These are phyloP conservation scores for Eulemur albifrons DNA, from an alignment of 2,797 vertebrate species.

Conservation along the genomic window DNA sequence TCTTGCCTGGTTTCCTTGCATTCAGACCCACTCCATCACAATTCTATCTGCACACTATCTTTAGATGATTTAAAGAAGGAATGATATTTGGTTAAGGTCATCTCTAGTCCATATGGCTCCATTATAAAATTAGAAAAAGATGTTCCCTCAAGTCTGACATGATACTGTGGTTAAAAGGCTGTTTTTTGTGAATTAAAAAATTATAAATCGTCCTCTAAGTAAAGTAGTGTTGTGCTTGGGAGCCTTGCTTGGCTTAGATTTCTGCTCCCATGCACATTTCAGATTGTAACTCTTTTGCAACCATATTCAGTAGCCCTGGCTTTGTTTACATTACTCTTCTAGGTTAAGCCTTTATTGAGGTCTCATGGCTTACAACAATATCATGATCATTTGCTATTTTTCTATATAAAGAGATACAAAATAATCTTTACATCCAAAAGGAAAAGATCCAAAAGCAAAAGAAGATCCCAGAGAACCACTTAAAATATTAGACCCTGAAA, in stretches of 20 bases:
- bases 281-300: neutral
- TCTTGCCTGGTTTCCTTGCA: too few relatives aligned
- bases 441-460: neutral
- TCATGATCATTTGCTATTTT: neutral
- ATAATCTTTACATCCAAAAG: neutral
- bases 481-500: neutral
- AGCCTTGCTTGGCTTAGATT: neutral
- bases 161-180: too few relatives aligned
- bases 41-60: too few relatives aligned
- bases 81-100: too few relatives aligned
- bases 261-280: neutral
- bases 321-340: neutral
- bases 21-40: too few relatives aligned
- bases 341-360: neutral
- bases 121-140: too few relatives aligned
- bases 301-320: neutral
- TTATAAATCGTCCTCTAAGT: neutral
- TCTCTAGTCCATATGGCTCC: too few relatives aligned
- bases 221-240: neutral
- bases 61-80: too few relatives aligned
- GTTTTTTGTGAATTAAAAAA: neutral
- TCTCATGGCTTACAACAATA: neutral
- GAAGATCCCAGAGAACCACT: neutral
- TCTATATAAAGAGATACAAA: neutral
- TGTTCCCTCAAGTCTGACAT: too few relatives aligned